Conservation (phyloP, 2,888 invertebrate species). For the Eustalomyia histrio region DNA sequence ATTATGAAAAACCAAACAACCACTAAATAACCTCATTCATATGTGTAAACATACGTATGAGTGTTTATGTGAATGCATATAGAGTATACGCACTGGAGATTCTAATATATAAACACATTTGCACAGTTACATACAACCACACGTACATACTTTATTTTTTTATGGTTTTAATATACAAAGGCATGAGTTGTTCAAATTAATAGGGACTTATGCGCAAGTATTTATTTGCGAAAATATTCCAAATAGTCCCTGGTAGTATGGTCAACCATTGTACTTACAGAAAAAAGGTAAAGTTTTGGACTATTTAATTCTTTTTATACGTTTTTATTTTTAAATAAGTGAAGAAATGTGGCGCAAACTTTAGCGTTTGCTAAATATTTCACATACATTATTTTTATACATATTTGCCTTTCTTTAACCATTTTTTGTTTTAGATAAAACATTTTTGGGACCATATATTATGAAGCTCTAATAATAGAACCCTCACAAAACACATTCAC, state of each 20-base stretch:
- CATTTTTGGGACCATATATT: conserved; percentile 45
- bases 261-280: background rate
- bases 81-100: conserved; percentile 33
- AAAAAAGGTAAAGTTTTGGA: background rate
- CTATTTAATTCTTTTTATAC: background rate
- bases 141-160: too few relatives aligned
- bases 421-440: conserved; percentile 35
- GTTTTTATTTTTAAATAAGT: conserved; percentile 1
- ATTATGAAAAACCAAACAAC: conserved; percentile 24
- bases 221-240: too few relatives aligned
- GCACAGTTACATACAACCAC: background rate
- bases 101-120: background rate
- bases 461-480: conserved; percentile 30
- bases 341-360: background rate
- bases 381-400: background rate
- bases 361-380: background rate
- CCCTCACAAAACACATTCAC: background rate
- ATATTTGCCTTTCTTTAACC: conserved; percentile 8
- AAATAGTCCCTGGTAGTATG: too few relatives aligned
- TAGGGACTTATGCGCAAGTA: too few relatives aligned
- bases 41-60: conserved; percentile 16
- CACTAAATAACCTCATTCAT: conserved; percentile 13
- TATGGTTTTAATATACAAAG: too few relatives aligned
- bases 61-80: conserved; percentile 37
- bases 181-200: too few relatives aligned